Percentiles rank a stretch among this genome's conserved stretches.
phyloP scores from a whole-genome alignment of 1,140 invertebrate species.

The Eriosoma lanigerum region DNA sequence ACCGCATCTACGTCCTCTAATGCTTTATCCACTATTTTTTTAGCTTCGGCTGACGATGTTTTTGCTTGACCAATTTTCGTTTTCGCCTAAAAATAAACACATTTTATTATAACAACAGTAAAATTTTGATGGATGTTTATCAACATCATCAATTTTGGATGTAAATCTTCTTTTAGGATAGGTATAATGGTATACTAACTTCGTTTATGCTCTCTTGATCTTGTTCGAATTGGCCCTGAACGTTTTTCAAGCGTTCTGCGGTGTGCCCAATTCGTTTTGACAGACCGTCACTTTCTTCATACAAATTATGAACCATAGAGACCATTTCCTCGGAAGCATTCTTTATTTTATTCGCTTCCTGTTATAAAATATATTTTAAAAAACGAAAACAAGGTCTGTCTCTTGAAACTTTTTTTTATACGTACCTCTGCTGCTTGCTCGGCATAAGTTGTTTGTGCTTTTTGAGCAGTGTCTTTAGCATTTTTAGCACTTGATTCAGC shows the following conservation, averaged over 20 bases:
- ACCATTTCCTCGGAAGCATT: constrained; percentile 76
- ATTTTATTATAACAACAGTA: constrained; percentile 1
- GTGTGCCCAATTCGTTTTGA: constrained; percentile 71
- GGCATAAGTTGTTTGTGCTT: constrained; percentile 73
- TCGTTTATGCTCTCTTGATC: constrained; percentile 74
- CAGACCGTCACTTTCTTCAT: constrained; percentile 76
- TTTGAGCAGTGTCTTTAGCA: constrained; percentile 73
- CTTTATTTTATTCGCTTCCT: constrained; percentile 75
- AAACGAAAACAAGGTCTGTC: constrained; percentile 52
- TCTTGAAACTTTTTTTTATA: constrained; percentile 50
- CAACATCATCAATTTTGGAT: background rate
- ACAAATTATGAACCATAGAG: constrained; percentile 70
- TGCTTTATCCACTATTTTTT: constrained; percentile 78
- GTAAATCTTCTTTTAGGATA: background rate
- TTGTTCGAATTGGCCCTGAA: constrained; percentile 72
- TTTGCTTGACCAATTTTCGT: constrained; percentile 84
- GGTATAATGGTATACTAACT: constrained; percentile 65
- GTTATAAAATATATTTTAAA: constrained; percentile 47
- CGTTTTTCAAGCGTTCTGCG: constrained; percentile 67
- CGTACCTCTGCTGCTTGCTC: constrained; percentile 72
- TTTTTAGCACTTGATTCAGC: constrained; percentile 77
- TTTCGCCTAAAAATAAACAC: constrained; percentile 62
- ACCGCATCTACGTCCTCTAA: constrained; percentile 78
- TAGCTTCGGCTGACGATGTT: constrained; percentile 74
- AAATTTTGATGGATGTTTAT: background rate